Evolutionary conservation across 2,888 invertebrate genomes (phyloP).

Genomic region (Lasioglossum pauxillum): DNA sequence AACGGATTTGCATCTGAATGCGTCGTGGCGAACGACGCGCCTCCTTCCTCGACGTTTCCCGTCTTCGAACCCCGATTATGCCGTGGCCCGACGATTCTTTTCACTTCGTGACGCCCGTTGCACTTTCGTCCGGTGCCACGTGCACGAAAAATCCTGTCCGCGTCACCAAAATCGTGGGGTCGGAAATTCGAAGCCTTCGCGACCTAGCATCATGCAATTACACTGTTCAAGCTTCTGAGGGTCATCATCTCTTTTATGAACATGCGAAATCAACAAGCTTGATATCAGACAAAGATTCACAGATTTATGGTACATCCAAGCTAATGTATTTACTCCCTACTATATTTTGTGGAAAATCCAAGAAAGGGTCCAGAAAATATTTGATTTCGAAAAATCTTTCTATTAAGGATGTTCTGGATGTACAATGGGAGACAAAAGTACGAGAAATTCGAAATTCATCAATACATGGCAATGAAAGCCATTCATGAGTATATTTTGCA

Average conservation of each 20-base stretch:
- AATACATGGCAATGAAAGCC: too few relatives aligned
- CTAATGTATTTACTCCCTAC: too few relatives aligned
- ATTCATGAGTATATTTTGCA: too few relatives aligned
- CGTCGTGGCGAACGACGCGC: constrained; percentile 56
- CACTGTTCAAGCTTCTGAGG: background rate
- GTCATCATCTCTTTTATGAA: background rate
- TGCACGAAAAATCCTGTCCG: background rate
- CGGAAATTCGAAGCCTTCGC: background rate
- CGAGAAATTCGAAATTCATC: too few relatives aligned
- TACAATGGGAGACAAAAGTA: too few relatives aligned
- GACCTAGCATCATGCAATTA: background rate
- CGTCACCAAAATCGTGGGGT: background rate
- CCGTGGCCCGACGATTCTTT: background rate
- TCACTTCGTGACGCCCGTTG: constrained; percentile 1
- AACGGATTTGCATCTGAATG: constrained; percentile 78
- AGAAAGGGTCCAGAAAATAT: too few relatives aligned
- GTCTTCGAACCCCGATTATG: constrained; percentile 13
- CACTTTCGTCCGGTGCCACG: constrained; percentile 5
- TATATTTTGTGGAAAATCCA: too few relatives aligned
- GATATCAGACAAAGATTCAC: too few relatives aligned
- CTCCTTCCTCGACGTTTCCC: constrained; percentile 33
- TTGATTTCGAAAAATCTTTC: too few relatives aligned
- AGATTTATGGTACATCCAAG: too few relatives aligned
- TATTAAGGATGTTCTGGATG: too few relatives aligned
- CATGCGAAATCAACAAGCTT: too few relatives aligned